Evolutionary conservation across 2,797 vertebrate genomes (phyloP).

Genomic region (Ptychadena robeensis): DNA sequence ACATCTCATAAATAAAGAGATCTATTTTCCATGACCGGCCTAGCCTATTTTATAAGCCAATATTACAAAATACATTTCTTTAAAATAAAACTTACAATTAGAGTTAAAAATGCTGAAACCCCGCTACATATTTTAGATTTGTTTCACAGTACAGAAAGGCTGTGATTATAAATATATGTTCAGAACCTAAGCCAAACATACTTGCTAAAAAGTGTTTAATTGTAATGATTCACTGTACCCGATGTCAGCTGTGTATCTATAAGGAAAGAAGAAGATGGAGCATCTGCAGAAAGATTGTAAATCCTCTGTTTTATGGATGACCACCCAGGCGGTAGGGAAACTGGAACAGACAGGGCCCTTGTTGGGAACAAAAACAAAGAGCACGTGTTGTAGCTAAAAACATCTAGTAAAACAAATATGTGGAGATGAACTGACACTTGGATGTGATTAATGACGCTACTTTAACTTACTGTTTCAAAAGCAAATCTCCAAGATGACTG

Average conservation of each 20-base stretch:
- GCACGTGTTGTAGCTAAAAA: conserved; percentile 89
- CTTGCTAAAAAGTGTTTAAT: neutral
- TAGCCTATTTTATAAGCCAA: neutral
- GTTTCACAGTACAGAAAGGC: neutral
- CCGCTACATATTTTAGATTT: neutral
- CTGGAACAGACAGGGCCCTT: conserved; percentile 77
- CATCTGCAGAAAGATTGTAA: conserved; percentile 83
- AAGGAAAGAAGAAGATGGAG: conserved; percentile 80
- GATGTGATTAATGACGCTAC: conserved; percentile 57
- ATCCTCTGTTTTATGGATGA: conserved; percentile 88
- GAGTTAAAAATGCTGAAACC: neutral
- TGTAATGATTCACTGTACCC: neutral
- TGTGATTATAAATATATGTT: neutral
- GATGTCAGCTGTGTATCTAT: conserved; percentile 77
- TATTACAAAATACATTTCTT: neutral
- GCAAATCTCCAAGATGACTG: conserved; percentile 28
- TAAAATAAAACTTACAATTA: neutral
- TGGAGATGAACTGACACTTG: conserved; percentile 56
- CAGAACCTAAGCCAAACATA: neutral
- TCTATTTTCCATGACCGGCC: too few species aligned
- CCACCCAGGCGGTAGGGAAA: conserved; percentile 89
- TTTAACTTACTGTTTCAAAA: conserved; percentile 47
- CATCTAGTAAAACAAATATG: conserved; percentile 69
- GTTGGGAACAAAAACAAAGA: conserved; percentile 88
- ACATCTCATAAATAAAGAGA: too few species aligned